Evolutionary conservation across 2,888 invertebrate genomes (phyloP).

Genomic region (Charanyca ferruginea): DNA sequence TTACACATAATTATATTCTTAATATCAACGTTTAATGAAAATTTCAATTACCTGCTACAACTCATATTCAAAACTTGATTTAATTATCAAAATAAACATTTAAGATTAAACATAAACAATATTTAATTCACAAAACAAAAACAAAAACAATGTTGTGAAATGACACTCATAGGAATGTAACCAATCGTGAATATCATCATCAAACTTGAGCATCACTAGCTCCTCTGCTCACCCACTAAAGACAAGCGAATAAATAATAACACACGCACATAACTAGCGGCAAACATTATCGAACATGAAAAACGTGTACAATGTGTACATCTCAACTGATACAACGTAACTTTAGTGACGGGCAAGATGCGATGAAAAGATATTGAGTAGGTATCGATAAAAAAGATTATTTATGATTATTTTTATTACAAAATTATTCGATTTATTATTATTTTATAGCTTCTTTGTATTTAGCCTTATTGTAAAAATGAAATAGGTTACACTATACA

Average conservation of each 20-base stretch:
- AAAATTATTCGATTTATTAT: too few species aligned
- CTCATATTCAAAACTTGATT: neutral
- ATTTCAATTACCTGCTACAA: neutral
- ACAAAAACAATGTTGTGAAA: neutral
- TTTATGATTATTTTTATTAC: neutral
- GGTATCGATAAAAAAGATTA: slow-evolving; percentile 14
- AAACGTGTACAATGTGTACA: slow-evolving; percentile 74
- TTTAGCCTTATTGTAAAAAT: neutral
- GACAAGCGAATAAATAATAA: slow-evolving; percentile 48
- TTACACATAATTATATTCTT: too few species aligned
- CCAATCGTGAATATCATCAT: neutral
- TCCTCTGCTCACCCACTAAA: slow-evolving; percentile 29
- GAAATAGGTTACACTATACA: too few species aligned
- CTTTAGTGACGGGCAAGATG: slow-evolving; percentile 59
- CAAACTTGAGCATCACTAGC: neutral
- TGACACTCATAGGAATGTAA: neutral
- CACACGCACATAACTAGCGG: slow-evolving; percentile 57
- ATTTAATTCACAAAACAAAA: neutral
- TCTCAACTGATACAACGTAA: slow-evolving; percentile 67
- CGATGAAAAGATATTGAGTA: slow-evolving; percentile 20
- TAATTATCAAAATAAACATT: neutral
- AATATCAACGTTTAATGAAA: neutral
- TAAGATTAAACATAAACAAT: neutral
- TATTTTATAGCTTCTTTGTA: too few species aligned
- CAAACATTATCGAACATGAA: slow-evolving; percentile 67